phyloP scores from a whole-genome alignment of 2,797 vertebrate species.

The Rhinophrynus dorsalis region DNA sequence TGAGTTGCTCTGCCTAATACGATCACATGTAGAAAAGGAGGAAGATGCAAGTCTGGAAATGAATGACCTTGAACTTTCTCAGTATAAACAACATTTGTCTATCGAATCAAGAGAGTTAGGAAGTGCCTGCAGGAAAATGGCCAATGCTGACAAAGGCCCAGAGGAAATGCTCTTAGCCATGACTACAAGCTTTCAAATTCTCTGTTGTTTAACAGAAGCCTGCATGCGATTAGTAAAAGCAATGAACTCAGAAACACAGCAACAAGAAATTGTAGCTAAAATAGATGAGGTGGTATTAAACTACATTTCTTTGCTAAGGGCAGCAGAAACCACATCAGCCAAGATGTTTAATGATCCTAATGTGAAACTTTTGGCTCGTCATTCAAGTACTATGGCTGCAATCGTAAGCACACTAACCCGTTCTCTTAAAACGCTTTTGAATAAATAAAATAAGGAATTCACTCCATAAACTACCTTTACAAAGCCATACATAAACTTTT shows the following conservation, averaged over 20 bases:
- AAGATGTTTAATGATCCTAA: conserved; percentile 77
- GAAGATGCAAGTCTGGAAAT: conserved; percentile 67
- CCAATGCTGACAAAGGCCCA: conserved; percentile 80
- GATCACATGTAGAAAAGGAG: conserved; percentile 68
- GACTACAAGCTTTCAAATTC: conserved; percentile 91
- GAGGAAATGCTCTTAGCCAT: conserved; percentile 90
- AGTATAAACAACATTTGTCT: conserved; percentile 82
- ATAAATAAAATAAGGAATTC: conserved; percentile 80
- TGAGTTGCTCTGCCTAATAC: conserved; percentile 83
- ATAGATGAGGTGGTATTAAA: conserved; percentile 84
- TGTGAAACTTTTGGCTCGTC: conserved; percentile 84
- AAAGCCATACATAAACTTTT: conserved; percentile 93
- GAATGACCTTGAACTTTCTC: conserved; percentile 72
- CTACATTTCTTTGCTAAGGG: conserved; percentile 85
- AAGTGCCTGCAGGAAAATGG: conserved; percentile 87
- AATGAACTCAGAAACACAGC: conserved; percentile 76
- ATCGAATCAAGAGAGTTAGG: conserved; percentile 86
- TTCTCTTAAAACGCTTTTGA: conserved; percentile 89
- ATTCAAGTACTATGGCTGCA: conserved; percentile 87
- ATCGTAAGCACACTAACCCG: conserved; percentile 88
- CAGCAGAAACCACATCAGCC: conserved; percentile 81
- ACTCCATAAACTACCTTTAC: conserved; percentile 87
- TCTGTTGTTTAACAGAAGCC: conserved; percentile 90
- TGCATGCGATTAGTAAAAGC: conserved; percentile 90
- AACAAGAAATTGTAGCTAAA: conserved; percentile 81